Percentiles rank a stretch among this genome's conserved stretches.
Conservation (phyloP, 2,797 vertebrate species). For the Anniella stebbinsi region DNA sequence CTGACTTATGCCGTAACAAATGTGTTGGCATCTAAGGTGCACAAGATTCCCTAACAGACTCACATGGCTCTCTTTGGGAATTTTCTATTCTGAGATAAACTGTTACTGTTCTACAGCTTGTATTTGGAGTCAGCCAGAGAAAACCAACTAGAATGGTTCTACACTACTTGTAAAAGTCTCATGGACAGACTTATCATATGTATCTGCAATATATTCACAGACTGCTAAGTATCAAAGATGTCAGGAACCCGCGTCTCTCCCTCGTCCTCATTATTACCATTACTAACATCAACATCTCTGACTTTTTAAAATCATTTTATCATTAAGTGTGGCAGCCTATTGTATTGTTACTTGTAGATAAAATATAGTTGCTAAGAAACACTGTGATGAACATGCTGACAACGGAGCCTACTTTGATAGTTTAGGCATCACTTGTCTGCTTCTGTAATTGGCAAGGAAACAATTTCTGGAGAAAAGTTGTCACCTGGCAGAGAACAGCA, state of each 20-base stretch:
- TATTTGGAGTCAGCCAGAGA: not conserved
- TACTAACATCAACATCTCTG: constrained; percentile 32
- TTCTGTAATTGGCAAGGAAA: constrained; percentile 79
- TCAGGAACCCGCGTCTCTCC: constrained; percentile 39
- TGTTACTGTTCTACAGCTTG: not conserved
- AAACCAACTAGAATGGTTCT: not conserved
- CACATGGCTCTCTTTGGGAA: not conserved
- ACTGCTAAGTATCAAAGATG: constrained; percentile 45
- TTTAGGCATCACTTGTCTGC: constrained; percentile 77
- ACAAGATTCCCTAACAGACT: not conserved
- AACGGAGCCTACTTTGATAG: constrained; percentile 72
- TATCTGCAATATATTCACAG: constrained; percentile 22
- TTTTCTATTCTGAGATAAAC: not conserved
- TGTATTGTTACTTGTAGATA: constrained; percentile 74
- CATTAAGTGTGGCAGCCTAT: constrained; percentile 67
- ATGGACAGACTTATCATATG: not conserved
- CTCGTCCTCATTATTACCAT: constrained; percentile 31
- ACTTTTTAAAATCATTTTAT: no score
- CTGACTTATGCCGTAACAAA: not conserved
- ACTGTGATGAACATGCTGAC: constrained; percentile 75
- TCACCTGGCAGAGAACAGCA: constrained; percentile 66
- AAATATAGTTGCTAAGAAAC: constrained; percentile 80
- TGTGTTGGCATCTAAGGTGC: not conserved
- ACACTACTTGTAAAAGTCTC: not conserved
- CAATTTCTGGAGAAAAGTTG: constrained; percentile 73